These are phyloP conservation scores for Echinops telfairi DNA, from an alignment of 2,113 vertebrate species.

Conservation along the genomic window DNA sequence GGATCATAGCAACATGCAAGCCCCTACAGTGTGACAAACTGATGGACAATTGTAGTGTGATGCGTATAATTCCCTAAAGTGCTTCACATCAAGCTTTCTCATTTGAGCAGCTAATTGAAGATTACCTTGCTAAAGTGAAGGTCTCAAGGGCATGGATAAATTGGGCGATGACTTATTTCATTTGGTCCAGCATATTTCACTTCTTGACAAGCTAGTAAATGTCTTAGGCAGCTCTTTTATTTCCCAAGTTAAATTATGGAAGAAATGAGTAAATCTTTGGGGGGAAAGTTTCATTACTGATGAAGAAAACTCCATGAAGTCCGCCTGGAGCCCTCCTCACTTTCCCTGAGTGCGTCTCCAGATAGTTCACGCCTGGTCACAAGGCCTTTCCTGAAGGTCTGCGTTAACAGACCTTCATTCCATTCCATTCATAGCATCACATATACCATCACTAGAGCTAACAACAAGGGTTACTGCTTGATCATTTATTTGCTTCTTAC, in stretches of 20 bases:
- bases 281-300: neutral
- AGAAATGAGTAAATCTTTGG: neutral
- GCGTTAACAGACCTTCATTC: neutral
- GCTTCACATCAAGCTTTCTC: neutral
- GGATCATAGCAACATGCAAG: too few relatives aligned
- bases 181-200: slow-evolving; percentile 6
- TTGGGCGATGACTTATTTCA: neutral
- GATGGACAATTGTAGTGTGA: neutral
- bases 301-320: neutral
- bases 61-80: neutral
- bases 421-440: neutral
- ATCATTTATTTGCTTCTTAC: too few relatives aligned
- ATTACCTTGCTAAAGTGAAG: neutral
- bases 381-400: neutral
- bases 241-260: neutral
- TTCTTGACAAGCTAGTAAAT: slow-evolving; percentile 23
- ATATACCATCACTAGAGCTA: neutral
- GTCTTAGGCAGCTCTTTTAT: neutral
- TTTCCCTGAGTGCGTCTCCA: neutral
- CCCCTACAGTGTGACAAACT: too few relatives aligned
- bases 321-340: neutral
- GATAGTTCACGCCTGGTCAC: neutral
- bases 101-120: neutral
- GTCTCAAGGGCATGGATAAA: neutral
- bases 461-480: too few relatives aligned